phyloP scores from a whole-genome alignment of 2,797 vertebrate genomes.

The Sebastes minor region DNA sequence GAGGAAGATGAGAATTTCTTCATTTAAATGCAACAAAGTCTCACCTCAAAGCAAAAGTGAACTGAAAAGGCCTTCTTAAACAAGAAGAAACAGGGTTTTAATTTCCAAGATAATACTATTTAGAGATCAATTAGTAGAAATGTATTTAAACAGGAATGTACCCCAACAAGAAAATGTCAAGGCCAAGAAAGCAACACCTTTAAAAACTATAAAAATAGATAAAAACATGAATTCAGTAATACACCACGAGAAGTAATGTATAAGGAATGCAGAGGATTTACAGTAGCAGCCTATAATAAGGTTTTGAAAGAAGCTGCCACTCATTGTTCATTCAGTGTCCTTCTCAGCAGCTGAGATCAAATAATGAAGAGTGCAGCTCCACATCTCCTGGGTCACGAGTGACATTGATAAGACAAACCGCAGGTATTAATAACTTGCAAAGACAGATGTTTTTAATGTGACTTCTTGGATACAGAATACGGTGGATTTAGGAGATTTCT shows the following conservation, averaged over 20 bases:
- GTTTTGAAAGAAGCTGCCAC: neutral
- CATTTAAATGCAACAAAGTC: neutral
- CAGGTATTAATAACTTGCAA: slow-evolving; percentile 31
- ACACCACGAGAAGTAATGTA: neutral
- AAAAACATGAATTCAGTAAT: neutral
- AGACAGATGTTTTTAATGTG: slow-evolving; percentile 29
- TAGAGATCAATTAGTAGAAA: neutral
- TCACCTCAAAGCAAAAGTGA: neutral
- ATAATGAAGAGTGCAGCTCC: neutral
- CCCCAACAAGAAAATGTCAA: no score
- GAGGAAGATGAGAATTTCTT: neutral
- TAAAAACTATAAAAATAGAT: neutral
- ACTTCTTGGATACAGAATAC: neutral
- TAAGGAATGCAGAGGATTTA: neutral
- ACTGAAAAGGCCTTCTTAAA: neutral
- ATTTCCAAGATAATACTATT: neutral
- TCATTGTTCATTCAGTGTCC: neutral
- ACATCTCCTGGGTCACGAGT: neutral
- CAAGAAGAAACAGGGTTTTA: neutral
- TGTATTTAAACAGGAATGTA: no score
- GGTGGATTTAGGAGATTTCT: slow-evolving; percentile 27
- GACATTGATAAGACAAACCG: neutral
- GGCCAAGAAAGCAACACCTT: neutral
- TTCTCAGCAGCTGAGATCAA: neutral
- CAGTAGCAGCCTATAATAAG: neutral